A percentile compares a stretch with the other conserved stretches of the same genome.
These are phyloP conservation scores for Deilephila porcellus DNA, from an alignment of 2,888 invertebrate genomes.

Conservation along the genomic window DNA sequence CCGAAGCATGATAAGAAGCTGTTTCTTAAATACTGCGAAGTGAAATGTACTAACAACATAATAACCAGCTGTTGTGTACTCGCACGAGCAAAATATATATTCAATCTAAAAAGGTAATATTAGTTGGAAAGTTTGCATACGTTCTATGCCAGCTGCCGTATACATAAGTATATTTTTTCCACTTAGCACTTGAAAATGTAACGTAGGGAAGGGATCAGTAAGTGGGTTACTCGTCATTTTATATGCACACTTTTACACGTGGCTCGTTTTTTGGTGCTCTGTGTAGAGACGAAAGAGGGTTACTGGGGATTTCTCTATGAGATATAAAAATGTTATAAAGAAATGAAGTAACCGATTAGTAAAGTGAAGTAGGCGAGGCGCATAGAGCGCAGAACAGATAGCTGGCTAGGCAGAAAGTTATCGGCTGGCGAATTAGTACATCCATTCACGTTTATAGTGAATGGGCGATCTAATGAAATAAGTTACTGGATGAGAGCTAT, in stretches of 20 bases:
- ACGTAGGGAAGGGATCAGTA: constrained; percentile 1
- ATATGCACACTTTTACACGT: background rate
- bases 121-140: constrained; percentile 19
- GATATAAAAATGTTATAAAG: no score
- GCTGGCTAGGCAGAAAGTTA: no score
- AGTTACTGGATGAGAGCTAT: no score
- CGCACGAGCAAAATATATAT: constrained; percentile 9
- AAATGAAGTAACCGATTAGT: background rate
- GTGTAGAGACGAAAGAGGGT: no score
- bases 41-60: constrained; percentile 3
- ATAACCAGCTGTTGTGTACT: background rate
- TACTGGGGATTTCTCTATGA: no score
- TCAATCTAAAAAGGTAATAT: constrained; percentile 11
- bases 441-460: no score
- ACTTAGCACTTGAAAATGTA: constrained; percentile 9
- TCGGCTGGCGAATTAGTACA: no score
- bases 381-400: no score
- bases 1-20: background rate
- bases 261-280: no score
- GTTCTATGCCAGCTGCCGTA: background rate
- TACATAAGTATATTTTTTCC: background rate
- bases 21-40: background rate
- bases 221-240: background rate
- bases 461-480: no score
- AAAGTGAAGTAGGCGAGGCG: background rate